phyloP scores from a whole-genome alignment of 2,888 invertebrate species.

The Idaea dimidiata region DNA sequence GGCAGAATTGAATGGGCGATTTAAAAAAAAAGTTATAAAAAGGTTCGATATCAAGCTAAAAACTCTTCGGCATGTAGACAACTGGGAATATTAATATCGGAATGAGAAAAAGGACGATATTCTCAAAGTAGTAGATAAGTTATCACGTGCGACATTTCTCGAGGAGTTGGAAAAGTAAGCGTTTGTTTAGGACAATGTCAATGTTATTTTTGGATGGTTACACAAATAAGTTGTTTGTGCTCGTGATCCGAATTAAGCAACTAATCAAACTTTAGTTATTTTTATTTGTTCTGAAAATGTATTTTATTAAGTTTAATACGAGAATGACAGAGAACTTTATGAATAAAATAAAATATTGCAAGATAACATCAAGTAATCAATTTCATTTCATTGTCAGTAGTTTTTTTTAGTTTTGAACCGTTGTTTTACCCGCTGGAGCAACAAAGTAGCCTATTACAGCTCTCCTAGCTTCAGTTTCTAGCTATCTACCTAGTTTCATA shows the following conservation, averaged over 20 bases:
- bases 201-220: conserved; percentile 16
- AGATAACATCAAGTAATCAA: too few species aligned
- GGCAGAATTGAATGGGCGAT: conserved; percentile 11
- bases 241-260: neutral
- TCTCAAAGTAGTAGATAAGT: conserved; percentile 37
- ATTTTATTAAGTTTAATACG: too few species aligned
- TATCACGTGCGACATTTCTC: conserved; percentile 36
- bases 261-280: too few species aligned
- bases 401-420: too few species aligned
- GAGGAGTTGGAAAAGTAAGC: conserved; percentile 18
- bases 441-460: too few species aligned
- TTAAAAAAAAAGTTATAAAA: conserved; percentile 38
- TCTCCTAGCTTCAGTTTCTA: too few species aligned
- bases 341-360: too few species aligned
- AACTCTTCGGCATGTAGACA: conserved; percentile 50
- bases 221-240: conserved; percentile 11
- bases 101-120: conserved; percentile 50
- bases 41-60: conserved; percentile 40
- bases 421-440: too few species aligned
- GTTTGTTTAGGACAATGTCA: conserved; percentile 26
- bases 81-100: conserved; percentile 65
- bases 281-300: too few species aligned
- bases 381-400: too few species aligned
- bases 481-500: too few species aligned
- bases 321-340: too few species aligned